A percentile compares a stretch with the other conserved stretches of the same genome.
These are phyloP conservation scores for Pristionchus entomophagus DNA, from an alignment of 2,888 invertebrate species.

Conservation along the genomic window DNA sequence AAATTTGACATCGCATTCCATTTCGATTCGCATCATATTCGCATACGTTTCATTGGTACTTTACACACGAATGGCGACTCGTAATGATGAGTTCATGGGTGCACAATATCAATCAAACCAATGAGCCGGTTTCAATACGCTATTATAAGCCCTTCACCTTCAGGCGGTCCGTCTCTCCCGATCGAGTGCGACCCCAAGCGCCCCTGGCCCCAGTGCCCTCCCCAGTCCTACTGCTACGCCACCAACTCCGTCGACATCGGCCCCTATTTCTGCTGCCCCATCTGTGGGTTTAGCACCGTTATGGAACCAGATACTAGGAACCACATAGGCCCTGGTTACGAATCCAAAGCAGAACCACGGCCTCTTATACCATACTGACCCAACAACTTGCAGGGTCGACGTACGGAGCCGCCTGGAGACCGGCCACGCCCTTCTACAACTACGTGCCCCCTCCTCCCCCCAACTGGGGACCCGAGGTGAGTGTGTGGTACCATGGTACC, in stretches of 20 bases:
- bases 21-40: no score
- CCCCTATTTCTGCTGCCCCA: slow-evolving; percentile 76
- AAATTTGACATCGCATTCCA: no score
- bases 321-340: background rate
- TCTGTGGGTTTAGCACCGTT: slow-evolving; percentile 66
- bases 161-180: slow-evolving; percentile 69
- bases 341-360: background rate
- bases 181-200: slow-evolving; percentile 76
- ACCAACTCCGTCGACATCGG: slow-evolving; percentile 76
- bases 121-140: no score
- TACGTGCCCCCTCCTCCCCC: slow-evolving; percentile 76
- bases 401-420: slow-evolving; percentile 75
- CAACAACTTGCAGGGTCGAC: slow-evolving; percentile 69
- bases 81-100: no score
- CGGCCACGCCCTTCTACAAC: slow-evolving; percentile 75
- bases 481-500: no score
- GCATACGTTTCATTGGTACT: no score
- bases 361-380: background rate
- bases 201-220: slow-evolving; percentile 76
- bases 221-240: slow-evolving; percentile 76
- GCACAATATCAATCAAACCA: no score
- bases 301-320: background rate
- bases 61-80: no score
- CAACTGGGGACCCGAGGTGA: slow-evolving; percentile 67
- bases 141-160: background rate